A percentile compares a stretch with the other conserved stretches of the same genome.
Evolutionary conservation across 2,113 vertebrate genomes (phyloP).

Genomic region (Oophaga pumilio): DNA sequence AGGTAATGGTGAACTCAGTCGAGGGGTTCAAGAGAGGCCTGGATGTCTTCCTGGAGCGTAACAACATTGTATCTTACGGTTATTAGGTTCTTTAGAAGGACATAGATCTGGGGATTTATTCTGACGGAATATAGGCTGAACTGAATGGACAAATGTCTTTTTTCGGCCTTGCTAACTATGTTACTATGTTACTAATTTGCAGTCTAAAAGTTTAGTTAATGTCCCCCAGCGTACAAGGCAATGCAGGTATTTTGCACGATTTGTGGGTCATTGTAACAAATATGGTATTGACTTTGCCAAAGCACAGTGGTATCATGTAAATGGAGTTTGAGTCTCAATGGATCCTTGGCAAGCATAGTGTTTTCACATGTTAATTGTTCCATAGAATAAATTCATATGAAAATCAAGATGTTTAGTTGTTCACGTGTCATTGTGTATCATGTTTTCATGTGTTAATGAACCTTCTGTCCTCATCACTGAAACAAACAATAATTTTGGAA

Average conservation of each 20-base stretch:
- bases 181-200: no score
- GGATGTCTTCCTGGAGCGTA: no score
- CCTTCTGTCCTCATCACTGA: background rate
- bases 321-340: background rate
- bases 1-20: no score
- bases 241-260: background rate
- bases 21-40: no score
- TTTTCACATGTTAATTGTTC: background rate
- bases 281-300: background rate
- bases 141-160: no score
- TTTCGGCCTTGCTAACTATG: no score
- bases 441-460: conserved; percentile 3
- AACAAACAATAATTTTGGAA: background rate
- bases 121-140: no score
- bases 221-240: no score
- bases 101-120: no score
- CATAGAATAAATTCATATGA: background rate
- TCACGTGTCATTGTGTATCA: background rate
- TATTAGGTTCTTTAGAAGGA: no score
- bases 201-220: background rate
- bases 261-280: background rate
- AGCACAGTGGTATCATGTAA: background rate
- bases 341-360: background rate
- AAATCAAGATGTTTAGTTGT: background rate
- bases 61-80: no score